phyloP scores from a whole-genome alignment of 1,140 invertebrate genomes.

The Lysiphlebus fabarum region DNA sequence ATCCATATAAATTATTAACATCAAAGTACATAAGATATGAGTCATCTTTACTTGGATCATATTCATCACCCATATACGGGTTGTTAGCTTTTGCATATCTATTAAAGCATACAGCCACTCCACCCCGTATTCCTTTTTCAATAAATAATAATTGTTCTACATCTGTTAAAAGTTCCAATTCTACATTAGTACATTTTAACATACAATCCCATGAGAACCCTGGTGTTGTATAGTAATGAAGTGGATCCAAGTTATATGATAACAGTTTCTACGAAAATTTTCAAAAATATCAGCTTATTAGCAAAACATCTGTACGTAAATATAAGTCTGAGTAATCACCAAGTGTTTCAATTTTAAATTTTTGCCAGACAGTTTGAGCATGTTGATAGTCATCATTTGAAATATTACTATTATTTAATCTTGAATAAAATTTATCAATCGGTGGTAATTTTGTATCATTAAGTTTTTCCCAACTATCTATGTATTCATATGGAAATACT shows the following conservation, averaged over 20 bases:
- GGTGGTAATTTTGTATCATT: slow-evolving; percentile 35
- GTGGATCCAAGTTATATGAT: not conserved
- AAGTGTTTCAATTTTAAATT: slow-evolving; percentile 37
- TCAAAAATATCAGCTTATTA: not conserved
- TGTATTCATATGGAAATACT: slow-evolving; percentile 39
- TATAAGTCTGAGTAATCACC: slow-evolving; percentile 20
- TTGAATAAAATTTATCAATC: slow-evolving; percentile 22
- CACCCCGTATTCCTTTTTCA: not conserved
- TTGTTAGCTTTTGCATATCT: slow-evolving; percentile 51
- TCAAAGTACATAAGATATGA: slow-evolving; percentile 52
- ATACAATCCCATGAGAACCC: not conserved
- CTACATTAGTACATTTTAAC: not conserved
- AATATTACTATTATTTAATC: not conserved
- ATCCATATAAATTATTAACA: slow-evolving; percentile 59
- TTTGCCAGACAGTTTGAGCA: slow-evolving; percentile 43
- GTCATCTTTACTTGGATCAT: slow-evolving; percentile 37
- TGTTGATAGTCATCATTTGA: slow-evolving; percentile 1
- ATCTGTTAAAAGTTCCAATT: not conserved
- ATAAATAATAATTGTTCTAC: not conserved
- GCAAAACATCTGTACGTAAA: not conserved
- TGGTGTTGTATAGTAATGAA: not conserved
- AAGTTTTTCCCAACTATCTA: slow-evolving; percentile 31
- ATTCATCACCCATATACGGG: slow-evolving; percentile 36
- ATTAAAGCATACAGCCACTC: not conserved
- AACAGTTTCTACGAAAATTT: not conserved